A percentile compares a stretch with the other conserved stretches of the same genome.
These are phyloP conservation scores for Charina bottae DNA, from an alignment of 2,113 vertebrate genomes.

Conservation along the genomic window DNA sequence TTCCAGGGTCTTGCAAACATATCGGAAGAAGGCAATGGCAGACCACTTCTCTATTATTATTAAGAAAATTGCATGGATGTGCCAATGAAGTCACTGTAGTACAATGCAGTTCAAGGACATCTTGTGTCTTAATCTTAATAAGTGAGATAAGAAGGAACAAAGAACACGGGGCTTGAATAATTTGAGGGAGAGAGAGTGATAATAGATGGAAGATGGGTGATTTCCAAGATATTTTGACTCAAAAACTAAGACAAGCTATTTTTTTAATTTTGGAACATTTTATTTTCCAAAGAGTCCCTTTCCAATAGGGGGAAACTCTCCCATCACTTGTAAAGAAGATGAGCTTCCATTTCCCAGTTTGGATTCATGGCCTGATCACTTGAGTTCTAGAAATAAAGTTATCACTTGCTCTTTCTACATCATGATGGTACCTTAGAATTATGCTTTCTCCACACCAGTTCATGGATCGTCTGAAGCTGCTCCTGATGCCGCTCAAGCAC, in stretches of 20 bases:
- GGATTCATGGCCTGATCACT: background rate
- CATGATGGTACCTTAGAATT: background rate
- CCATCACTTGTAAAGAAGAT: background rate
- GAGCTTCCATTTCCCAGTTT: too few relatives aligned
- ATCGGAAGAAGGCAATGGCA: too few relatives aligned
- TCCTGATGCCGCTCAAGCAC: conserved; percentile 97
- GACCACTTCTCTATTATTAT: too few relatives aligned
- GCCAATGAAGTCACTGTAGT: too few relatives aligned
- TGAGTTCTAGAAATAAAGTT: fast-evolving
- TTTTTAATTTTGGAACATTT: background rate
- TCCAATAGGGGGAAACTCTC: background rate
- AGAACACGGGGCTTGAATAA: background rate
- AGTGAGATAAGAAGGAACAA: too few relatives aligned
- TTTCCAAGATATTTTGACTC: background rate
- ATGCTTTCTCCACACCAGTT: conserved; percentile 75
- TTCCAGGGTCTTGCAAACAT: too few relatives aligned
- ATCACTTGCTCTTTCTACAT: fast-evolving
- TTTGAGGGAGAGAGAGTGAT: background rate
- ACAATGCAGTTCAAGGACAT: too few relatives aligned
- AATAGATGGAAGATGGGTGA: background rate
- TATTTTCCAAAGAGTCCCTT: too few relatives aligned
- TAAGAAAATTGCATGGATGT: too few relatives aligned
- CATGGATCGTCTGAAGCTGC: conserved; percentile 96
- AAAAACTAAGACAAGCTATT: background rate
- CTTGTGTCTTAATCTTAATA: too few relatives aligned